Evolutionary conservation across 2,888 invertebrate genomes (phyloP).

Genomic region (Venustoraphidia nigricollis): DNA sequence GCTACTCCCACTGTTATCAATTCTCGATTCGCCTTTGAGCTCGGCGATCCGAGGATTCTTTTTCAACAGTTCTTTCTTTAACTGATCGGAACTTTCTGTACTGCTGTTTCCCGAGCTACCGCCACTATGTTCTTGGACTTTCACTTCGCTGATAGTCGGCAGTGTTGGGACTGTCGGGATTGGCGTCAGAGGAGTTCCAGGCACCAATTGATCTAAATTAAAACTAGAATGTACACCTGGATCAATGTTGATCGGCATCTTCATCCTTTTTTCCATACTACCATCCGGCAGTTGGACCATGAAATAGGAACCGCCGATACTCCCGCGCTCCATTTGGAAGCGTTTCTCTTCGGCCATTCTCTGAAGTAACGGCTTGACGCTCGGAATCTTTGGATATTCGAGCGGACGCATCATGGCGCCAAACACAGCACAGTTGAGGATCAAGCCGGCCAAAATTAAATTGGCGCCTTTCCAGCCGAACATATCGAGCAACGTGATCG

Average conservation of each 20-base stretch:
- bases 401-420: slow-evolving; percentile 71
- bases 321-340: slow-evolving; percentile 79
- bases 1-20: background rate
- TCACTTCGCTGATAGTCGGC: slow-evolving; percentile 81
- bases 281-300: slow-evolving; percentile 76
- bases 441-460: slow-evolving; percentile 80
- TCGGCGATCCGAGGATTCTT: slow-evolving; percentile 28
- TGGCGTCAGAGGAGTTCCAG: slow-evolving; percentile 56
- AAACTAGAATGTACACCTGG: slow-evolving; percentile 88
- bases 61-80: slow-evolving; percentile 12
- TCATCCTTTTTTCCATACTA: slow-evolving; percentile 76
- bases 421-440: slow-evolving; percentile 81
- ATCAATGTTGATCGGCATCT: slow-evolving; percentile 82
- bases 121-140: slow-evolving; percentile 42
- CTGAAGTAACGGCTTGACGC: slow-evolving; percentile 69
- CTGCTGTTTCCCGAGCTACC: slow-evolving; percentile 37
- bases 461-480: slow-evolving; percentile 86
- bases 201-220: slow-evolving; percentile 69
- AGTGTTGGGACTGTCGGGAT: slow-evolving; percentile 73
- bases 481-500: slow-evolving; percentile 57
- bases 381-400: slow-evolving; percentile 58
- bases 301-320: slow-evolving; percentile 76
- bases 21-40: slow-evolving; percentile 20
- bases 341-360: slow-evolving; percentile 88
- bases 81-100: slow-evolving; percentile 28